A percentile compares a stretch with the other conserved stretches of the same genome.
These are phyloP conservation scores for Boleophthalmus pectinirostris DNA, from an alignment of 2,113 vertebrate genomes.

Conservation along the genomic window DNA sequence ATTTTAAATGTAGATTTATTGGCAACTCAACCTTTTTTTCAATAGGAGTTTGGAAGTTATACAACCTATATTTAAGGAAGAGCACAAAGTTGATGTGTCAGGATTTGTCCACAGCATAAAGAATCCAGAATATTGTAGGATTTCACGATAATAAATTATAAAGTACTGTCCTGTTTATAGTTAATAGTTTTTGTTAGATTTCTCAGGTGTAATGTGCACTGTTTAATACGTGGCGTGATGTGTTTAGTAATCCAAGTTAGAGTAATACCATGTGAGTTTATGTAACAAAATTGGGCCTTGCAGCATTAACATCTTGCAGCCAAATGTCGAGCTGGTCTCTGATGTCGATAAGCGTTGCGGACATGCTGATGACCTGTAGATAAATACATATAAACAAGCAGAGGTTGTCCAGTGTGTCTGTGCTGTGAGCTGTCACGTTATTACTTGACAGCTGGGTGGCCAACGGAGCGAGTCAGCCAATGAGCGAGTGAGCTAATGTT, in stretches of 20 bases:
- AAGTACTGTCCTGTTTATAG: background rate
- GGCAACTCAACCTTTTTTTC: background rate
- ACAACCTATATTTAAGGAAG: too few relatives aligned
- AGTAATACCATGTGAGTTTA: slow-evolving; percentile 40
- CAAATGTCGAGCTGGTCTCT: slow-evolving; percentile 15
- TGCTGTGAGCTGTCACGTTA: slow-evolving; percentile 56
- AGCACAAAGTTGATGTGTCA: background rate
- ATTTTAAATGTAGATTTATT: background rate
- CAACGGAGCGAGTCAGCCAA: slow-evolving; percentile 52
- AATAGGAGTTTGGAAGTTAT: background rate
- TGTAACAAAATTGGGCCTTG: slow-evolving; percentile 52
- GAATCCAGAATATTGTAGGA: background rate
- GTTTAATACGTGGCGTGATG: slow-evolving; percentile 1
- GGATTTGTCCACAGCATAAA: too few relatives aligned
- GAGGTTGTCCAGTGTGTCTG: slow-evolving; percentile 11
- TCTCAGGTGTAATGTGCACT: background rate
- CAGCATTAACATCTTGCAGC: slow-evolving; percentile 35
- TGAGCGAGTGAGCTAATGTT: slow-evolving; percentile 52
- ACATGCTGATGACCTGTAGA: slow-evolving; percentile 19
- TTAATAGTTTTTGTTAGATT: background rate
- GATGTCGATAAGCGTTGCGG: background rate
- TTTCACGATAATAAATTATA: background rate
- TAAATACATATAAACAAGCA: slow-evolving; percentile 24
- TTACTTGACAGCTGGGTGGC: slow-evolving; percentile 59
- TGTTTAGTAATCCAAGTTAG: slow-evolving; percentile 6